These are phyloP conservation scores for Apostichopus californicus DNA, from an alignment of 35 echinoderm and acorn worm species.

Conservation along the genomic window DNA sequence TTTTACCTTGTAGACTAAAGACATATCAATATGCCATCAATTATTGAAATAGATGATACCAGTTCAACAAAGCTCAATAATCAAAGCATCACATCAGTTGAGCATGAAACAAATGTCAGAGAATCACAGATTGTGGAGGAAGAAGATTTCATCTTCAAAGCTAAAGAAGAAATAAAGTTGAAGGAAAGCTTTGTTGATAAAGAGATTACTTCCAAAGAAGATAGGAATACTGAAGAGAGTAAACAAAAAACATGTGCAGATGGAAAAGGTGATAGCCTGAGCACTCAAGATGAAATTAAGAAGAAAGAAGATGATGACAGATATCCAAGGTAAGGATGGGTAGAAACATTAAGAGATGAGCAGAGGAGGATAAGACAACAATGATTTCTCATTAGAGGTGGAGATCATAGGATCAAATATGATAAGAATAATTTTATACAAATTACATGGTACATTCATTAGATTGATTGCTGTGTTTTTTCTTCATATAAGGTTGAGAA, in stretches of 20 bases:
- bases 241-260: background rate
- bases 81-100: background rate
- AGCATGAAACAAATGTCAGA: background rate
- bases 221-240: background rate
- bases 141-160: background rate
- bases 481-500: no score
- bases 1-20: background rate
- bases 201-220: background rate
- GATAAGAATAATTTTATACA: no score
- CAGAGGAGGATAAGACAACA: background rate
- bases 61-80: background rate
- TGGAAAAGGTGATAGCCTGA: background rate
- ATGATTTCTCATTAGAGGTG: background rate
- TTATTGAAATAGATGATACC: slow-evolving; percentile 6
- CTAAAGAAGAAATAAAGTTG: background rate
- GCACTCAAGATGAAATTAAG: background rate
- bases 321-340: slow-evolving; percentile 55
- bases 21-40: background rate
- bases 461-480: no score
- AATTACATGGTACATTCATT: background rate
- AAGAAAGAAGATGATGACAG: slow-evolving; percentile 58
- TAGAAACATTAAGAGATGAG: no score
- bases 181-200: background rate
- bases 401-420: no score
- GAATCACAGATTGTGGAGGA: background rate